Percentiles rank a stretch among this genome's conserved stretches.
phyloP scores from a whole-genome alignment of 2,888 invertebrate genomes.

The Sinohyriopsis cumingii region DNA sequence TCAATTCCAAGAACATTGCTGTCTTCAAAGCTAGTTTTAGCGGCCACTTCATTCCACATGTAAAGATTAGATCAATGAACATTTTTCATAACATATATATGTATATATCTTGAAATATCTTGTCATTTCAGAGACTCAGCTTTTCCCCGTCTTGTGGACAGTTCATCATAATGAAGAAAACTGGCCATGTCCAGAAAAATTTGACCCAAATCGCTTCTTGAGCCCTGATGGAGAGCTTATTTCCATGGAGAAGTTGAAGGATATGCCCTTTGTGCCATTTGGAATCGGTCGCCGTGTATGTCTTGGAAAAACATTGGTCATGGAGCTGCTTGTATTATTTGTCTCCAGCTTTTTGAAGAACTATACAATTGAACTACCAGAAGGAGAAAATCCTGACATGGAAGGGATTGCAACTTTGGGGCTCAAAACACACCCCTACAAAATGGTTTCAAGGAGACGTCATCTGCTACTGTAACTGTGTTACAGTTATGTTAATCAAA shows the following conservation, averaged over 20 bases:
- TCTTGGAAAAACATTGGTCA: slow-evolving; percentile 34
- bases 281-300: slow-evolving; percentile 44
- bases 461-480: not conserved
- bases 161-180: slow-evolving; percentile 39
- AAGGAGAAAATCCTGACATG: slow-evolving; percentile 19
- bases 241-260: slow-evolving; percentile 20
- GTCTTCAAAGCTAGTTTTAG: no score
- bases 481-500: no score
- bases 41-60: no score
- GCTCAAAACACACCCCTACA: slow-evolving; percentile 13
- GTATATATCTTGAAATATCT: no score
- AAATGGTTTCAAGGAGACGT: not conserved
- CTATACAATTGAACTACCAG: slow-evolving; percentile 16
- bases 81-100: no score
- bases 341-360: slow-evolving; percentile 17
- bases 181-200: slow-evolving; percentile 41
- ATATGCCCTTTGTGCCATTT: slow-evolving; percentile 42
- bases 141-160: slow-evolving; percentile 43
- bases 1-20: no score
- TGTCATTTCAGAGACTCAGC: slow-evolving; percentile 32
- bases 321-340: slow-evolving; percentile 32
- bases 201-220: slow-evolving; percentile 49
- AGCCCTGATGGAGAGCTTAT: slow-evolving; percentile 28
- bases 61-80: no score
- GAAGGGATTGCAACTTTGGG: slow-evolving; percentile 16